Percentiles rank a stretch among this genome's conserved stretches.
Conservation (phyloP, 1,140 invertebrate genomes). For the Apocrypta bakeri region DNA sequence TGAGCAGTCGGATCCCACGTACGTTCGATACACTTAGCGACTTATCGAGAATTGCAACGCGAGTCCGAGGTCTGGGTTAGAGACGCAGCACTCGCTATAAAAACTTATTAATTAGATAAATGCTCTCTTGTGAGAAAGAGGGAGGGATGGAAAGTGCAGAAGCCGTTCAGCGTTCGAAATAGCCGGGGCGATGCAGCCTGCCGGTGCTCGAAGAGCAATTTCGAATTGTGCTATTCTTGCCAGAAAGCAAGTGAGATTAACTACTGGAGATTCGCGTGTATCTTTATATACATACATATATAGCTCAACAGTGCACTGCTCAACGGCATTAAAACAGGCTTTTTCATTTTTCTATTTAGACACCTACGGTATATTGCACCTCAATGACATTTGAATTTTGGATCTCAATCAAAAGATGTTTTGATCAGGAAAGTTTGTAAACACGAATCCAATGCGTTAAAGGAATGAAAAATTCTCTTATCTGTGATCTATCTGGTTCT, state of each 20-base stretch:
- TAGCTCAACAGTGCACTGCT: background rate
- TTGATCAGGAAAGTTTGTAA: background rate
- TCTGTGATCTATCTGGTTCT: no score
- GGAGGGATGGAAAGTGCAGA: no score
- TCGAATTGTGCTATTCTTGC: slow-evolving; percentile 22
- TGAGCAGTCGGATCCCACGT: no score
- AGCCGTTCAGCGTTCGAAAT: slow-evolving; percentile 35
- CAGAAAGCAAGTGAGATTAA: background rate
- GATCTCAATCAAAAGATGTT: slow-evolving; percentile 17
- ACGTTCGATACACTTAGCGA: no score
- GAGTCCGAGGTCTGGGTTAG: background rate
- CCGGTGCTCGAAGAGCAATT: slow-evolving; percentile 13
- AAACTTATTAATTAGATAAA: slow-evolving; percentile 37
- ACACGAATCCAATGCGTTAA: background rate
- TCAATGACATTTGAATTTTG: background rate
- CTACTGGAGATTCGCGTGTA: background rate
- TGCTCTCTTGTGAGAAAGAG: background rate
- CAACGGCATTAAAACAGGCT: background rate
- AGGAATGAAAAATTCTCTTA: background rate
- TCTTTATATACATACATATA: background rate
- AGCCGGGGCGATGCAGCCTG: background rate
- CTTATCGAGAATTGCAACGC: background rate
- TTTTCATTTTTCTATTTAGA: no score
- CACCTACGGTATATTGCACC: no score
- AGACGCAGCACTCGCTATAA: background rate